These are phyloP conservation scores for Heliconius melpomene DNA, from an alignment of 1,140 invertebrate species.

Conservation along the genomic window DNA sequence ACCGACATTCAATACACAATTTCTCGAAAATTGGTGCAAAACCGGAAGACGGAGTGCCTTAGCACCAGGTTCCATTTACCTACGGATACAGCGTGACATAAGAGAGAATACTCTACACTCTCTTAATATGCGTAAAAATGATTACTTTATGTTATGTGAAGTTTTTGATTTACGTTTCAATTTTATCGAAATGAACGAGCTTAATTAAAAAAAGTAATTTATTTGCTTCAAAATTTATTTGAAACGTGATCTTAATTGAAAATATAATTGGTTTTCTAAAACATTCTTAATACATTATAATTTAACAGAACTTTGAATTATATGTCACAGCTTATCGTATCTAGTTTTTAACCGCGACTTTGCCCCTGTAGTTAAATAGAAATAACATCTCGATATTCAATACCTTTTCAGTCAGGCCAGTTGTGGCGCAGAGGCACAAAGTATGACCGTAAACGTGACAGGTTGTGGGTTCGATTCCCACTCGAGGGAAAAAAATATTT, in stretches of 20 bases:
- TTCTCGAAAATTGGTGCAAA: no score
- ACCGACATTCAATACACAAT: no score
- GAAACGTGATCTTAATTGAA: conserved; percentile 5
- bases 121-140: neutral
- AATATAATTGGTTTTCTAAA: conserved; percentile 12
- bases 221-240: conserved; percentile 7
- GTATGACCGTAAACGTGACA: neutral
- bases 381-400: no score
- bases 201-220: conserved; percentile 15
- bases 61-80: no score
- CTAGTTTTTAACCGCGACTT: no score
- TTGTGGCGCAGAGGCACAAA: neutral
- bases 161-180: neutral
- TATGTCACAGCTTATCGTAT: neutral
- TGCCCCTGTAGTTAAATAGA: no score
- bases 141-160: neutral
- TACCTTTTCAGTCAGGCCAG: neutral
- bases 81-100: no score
- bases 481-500: no score
- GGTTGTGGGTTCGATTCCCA: neutral
- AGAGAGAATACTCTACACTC: no score
- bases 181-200: conserved; percentile 1
- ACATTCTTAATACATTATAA: neutral
- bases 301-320: neutral
- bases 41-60: no score